Evolutionary conservation across 1,140 invertebrate genomes (phyloP), one percentile per base, ranked within the genome.

Genomic region (Leptinotarsa texana): DNA sequence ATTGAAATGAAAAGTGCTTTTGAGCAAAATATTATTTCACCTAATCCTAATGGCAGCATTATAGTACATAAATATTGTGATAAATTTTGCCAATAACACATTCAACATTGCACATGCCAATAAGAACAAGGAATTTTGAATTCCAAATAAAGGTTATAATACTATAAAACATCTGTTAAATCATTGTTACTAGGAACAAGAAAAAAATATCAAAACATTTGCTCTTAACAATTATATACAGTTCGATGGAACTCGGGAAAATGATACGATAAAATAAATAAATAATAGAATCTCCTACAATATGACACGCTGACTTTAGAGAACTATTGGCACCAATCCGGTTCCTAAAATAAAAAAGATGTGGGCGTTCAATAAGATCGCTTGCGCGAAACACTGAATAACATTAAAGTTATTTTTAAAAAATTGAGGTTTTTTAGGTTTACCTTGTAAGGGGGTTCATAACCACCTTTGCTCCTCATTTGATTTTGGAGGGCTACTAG

Each of bases 391-490:
- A 57, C 3, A 57, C n/a, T 57, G 3, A n/a, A 15, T 13, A 15
- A 57, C 6, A 18, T 57, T 0, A 57, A n/a, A 3, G 51, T 57
- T 57, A 57, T 57, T 57, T 57, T 57, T n/a, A 57, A 57, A 33
- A 5, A 57, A 57, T 57, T 15, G 13, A 15, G 13, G 27, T 5
- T 27, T 27, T 27, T 6, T 27, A 27, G 33, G 15, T 18, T 80
- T 75, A 84, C 84, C 77, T 84, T 84, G 71, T 81, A 88, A 22
- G 89, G 86, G 74, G 88, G 86, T 75, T 93, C 91, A 82, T 92
- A 93, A n/a, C 92, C 92, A 18, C 92, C 92, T 86, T 93, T 93
- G 77, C 90, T 91, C 79, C 90, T 89, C 91, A 94, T 92, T 82
- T 93, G 92, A 57, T 88, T 90, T 80, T 93, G 91, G 72, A 93